phyloP scores from a whole-genome alignment of 2,113 vertebrate species.

The Manacus vitellinus region DNA sequence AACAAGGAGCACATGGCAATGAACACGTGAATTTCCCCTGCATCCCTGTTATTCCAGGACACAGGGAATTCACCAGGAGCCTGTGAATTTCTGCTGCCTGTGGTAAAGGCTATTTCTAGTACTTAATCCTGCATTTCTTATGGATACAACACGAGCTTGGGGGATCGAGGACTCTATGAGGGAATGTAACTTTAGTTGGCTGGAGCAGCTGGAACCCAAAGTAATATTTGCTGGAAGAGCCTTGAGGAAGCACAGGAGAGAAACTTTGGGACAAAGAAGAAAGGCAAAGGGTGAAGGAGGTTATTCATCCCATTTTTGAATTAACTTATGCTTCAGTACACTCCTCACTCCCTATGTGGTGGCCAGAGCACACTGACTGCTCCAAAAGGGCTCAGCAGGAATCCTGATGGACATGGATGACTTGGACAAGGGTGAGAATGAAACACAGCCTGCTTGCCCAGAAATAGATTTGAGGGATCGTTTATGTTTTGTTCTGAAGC shows the following conservation, averaged over 20 bases:
- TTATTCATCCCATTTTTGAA: neutral
- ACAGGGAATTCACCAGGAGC: neutral
- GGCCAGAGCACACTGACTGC: neutral
- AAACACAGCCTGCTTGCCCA: conserved; percentile 3
- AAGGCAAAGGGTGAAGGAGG: neutral
- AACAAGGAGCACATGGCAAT: neutral
- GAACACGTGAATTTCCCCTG: neutral
- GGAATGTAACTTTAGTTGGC: neutral
- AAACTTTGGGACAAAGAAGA: neutral
- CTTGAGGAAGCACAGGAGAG: neutral
- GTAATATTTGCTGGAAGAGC: neutral
- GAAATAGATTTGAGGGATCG: conserved; percentile 23
- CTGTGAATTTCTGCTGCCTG: neutral
- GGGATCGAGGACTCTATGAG: neutral
- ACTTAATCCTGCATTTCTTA: neutral
- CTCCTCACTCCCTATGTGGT: neutral
- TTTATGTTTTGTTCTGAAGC: conserved; percentile 22
- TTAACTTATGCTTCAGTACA: neutral
- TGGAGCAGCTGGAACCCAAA: conserved; percentile 12
- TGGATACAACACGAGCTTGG: neutral
- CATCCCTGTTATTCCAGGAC: neutral
- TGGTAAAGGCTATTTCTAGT: neutral
- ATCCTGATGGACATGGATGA: neutral
- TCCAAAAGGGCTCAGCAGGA: conserved; percentile 17
- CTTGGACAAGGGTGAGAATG: conserved; percentile 47